These are phyloP conservation scores for Semnornis frantzii DNA, from an alignment of 2,113 vertebrate genomes.

Conservation along the genomic window DNA sequence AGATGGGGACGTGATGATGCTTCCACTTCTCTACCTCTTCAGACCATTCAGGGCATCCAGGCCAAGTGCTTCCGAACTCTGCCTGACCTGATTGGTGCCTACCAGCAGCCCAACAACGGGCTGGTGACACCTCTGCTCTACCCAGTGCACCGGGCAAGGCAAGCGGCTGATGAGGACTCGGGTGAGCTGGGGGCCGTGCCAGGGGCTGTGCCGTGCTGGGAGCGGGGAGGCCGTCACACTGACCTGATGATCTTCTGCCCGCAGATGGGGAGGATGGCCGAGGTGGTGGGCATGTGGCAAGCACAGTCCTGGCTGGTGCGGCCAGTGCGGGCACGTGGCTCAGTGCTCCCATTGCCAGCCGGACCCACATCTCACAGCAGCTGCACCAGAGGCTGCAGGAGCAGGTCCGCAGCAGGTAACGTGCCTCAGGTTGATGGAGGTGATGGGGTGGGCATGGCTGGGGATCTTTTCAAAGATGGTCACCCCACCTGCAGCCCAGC, in stretches of 20 bases:
- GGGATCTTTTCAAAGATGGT: not conserved
- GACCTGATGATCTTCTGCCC: not conserved
- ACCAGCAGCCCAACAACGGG: constrained; percentile 87
- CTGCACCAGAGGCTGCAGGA: constrained; percentile 83
- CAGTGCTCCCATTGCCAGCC: fast-evolving
- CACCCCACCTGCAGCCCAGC: constrained; percentile 57
- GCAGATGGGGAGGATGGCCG: constrained; percentile 80
- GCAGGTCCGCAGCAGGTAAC: constrained; percentile 77
- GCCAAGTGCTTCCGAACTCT: constrained; percentile 85
- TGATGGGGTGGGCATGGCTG: fast-evolving
- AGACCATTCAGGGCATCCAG: constrained; percentile 87
- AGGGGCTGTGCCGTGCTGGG: fast-evolving
- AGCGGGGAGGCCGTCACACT: not conserved
- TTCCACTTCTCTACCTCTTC: not conserved
- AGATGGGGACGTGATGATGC: fast-evolving
- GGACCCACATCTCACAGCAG: constrained; percentile 27
- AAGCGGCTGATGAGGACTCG: constrained; percentile 77
- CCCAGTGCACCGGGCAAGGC: constrained; percentile 72
- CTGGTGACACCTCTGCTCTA: constrained; percentile 82
- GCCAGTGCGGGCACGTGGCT: not conserved
- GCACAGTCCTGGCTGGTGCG: not conserved
- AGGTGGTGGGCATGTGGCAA: not conserved
- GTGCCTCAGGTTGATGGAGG: not conserved
- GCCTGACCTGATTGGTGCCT: constrained; percentile 82
- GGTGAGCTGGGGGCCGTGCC: constrained; percentile 50